Conservation (phyloP, 1,140 invertebrate genomes). For the Drosophila kohkoa region DNA sequence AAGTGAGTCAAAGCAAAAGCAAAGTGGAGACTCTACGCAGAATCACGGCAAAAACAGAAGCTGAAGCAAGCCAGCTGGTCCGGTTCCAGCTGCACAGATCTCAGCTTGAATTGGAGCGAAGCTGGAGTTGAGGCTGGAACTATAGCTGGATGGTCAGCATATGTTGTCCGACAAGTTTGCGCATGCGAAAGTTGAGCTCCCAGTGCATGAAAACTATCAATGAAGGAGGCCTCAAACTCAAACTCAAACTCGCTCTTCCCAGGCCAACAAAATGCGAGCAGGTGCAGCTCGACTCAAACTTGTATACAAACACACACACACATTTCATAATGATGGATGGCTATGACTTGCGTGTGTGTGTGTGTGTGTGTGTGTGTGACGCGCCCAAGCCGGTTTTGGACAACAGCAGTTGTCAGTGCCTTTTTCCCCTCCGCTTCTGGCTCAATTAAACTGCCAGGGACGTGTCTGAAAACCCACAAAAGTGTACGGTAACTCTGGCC, state of each 20-base stretch:
- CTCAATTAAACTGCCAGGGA: conserved; percentile 76
- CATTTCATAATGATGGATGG: conserved; percentile 78
- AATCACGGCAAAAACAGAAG: conserved; percentile 79
- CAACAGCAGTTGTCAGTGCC: conserved; percentile 69
- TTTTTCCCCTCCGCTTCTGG: conserved; percentile 48
- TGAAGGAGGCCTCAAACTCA: conserved; percentile 56
- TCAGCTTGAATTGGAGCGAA: conserved; percentile 26
- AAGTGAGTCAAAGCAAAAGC: background rate
- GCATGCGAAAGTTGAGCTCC: conserved; percentile 76
- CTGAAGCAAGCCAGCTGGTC: conserved; percentile 54
- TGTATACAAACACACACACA: conserved; percentile 24
- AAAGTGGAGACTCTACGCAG: conserved; percentile 31
- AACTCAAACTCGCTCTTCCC: conserved; percentile 20
- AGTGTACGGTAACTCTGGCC: conserved; percentile 63
- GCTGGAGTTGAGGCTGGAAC: conserved; percentile 26
- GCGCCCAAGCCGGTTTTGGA: conserved; percentile 77
- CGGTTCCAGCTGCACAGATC: conserved; percentile 46
- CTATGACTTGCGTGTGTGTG: conserved; percentile 40
- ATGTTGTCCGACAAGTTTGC: conserved; percentile 75
- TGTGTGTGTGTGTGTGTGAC: conserved; percentile 54
- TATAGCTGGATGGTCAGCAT: conserved; percentile 56
- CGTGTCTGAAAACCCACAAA: conserved; percentile 74
- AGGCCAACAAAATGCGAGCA: conserved; percentile 75
- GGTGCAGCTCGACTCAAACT: conserved; percentile 56
- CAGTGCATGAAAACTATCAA: conserved; percentile 70